Evolutionary conservation across 1,140 invertebrate species (phyloP).

Genomic region (Pseudomyrmex sp.): DNA sequence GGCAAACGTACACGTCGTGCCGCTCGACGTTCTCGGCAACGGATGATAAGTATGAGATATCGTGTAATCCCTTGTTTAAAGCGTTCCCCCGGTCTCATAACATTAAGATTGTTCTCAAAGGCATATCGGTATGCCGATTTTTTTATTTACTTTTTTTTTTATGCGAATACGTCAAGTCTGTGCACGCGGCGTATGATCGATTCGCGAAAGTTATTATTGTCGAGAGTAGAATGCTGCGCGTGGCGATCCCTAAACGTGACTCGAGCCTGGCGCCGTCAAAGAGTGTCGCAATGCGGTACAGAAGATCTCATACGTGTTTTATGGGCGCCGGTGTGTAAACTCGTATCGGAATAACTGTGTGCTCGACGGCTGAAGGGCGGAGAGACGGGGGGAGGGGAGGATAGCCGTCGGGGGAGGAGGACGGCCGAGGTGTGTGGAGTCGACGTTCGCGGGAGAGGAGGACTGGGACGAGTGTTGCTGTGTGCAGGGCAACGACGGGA

Average conservation of each 20-base stretch:
- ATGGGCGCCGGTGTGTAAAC: conserved; percentile 74
- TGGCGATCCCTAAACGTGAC: conserved; percentile 40
- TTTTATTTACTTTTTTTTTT: too few relatives aligned
- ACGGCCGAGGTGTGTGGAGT: conserved; percentile 61
- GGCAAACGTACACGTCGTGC: conserved; percentile 50
- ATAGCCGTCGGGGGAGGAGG: conserved; percentile 48
- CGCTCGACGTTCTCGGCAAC: neutral
- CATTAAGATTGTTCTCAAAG: too few relatives aligned
- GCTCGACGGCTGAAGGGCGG: neutral
- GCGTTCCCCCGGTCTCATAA: too few relatives aligned
- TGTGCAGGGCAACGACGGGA: conserved; percentile 39
- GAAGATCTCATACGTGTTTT: conserved; percentile 76
- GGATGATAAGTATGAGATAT: neutral
- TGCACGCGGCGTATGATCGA: conserved; percentile 8
- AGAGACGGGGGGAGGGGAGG: conserved; percentile 5
- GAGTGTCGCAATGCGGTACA: conserved; percentile 78
- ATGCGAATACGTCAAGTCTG: neutral
- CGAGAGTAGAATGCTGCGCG: neutral
- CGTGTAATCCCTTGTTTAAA: too few relatives aligned
- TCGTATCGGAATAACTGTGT: conserved; percentile 73
- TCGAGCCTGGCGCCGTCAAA: conserved; percentile 64
- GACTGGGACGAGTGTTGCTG: conserved; percentile 53
- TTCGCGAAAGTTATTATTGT: neutral
- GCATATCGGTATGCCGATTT: too few relatives aligned
- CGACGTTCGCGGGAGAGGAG: conserved; percentile 48